Evolutionary conservation across 2,888 invertebrate genomes (phyloP).

Genomic region (Nipponacmea schrenckii): DNA sequence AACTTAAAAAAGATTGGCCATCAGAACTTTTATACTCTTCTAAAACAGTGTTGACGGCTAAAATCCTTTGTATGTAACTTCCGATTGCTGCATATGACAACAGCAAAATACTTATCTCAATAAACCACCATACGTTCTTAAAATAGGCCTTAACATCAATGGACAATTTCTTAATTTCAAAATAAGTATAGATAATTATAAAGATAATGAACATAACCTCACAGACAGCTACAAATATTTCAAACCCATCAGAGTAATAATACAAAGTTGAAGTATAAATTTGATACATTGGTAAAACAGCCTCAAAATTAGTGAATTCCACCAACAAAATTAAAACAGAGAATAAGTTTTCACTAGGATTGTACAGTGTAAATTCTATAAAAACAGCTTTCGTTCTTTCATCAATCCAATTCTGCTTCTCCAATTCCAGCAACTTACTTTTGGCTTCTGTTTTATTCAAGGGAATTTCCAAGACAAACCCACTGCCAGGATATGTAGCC

Average conservation of each 20-base stretch:
- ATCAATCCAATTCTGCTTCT: constrained; percentile 45
- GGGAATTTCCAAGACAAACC: constrained; percentile 41
- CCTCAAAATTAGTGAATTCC: constrained; percentile 42
- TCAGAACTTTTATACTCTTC: constrained; percentile 28
- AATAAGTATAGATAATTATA: constrained; percentile 35
- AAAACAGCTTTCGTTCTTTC: constrained; percentile 42
- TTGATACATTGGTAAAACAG: constrained; percentile 37
- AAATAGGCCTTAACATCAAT: constrained; percentile 37
- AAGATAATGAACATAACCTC: constrained; percentile 41
- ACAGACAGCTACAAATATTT: constrained; percentile 36
- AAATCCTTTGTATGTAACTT: constrained; percentile 41
- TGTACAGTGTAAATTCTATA: constrained; percentile 47
- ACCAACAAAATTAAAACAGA: constrained; percentile 44
- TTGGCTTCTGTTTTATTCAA: constrained; percentile 1
- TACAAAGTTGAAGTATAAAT: constrained; percentile 43
- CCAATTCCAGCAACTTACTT: constrained; percentile 23
- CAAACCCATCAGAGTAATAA: constrained; percentile 38
- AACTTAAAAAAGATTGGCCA: constrained; percentile 38
- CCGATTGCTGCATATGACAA: constrained; percentile 40
- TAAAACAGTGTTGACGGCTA: constrained; percentile 32
- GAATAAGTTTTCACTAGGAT: constrained; percentile 47
- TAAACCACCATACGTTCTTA: constrained; percentile 40
- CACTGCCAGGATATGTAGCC: constrained; percentile 55
- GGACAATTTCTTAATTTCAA: constrained; percentile 37
- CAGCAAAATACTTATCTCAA: constrained; percentile 40